A percentile compares a stretch with the other conserved stretches of the same genome.
Evolutionary conservation across 2,888 invertebrate species (phyloP).

Genomic region (Xestoiulus laeticollis): DNA sequence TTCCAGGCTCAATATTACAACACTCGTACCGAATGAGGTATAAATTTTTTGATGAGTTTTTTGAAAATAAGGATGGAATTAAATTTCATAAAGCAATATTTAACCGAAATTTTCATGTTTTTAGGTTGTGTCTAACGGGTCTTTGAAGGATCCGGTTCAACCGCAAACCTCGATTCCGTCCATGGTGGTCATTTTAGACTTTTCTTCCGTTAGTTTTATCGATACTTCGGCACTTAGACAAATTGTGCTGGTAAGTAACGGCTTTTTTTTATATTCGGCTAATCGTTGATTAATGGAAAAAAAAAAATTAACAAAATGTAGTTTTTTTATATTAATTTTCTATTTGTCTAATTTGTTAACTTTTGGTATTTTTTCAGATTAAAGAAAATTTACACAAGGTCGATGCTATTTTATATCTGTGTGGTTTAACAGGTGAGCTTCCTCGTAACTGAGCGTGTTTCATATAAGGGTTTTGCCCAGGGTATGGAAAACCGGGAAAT

Average conservation of each 20-base stretch:
- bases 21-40: conserved; percentile 44
- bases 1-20: conserved; percentile 40
- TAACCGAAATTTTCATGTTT: not conserved
- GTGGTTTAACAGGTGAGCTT: conserved; percentile 29
- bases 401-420: conserved; percentile 38
- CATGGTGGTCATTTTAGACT: conserved; percentile 47
- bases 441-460: not conserved
- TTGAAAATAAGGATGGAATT: not conserved
- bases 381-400: conserved; percentile 49
- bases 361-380: conserved; percentile 48
- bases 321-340: no score
- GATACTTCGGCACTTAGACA: conserved; percentile 42
- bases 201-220: conserved; percentile 44
- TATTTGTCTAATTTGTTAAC: no score
- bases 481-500: no score
- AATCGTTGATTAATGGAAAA: no score
- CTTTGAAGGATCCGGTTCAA: not conserved
- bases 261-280: not conserved
- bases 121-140: conserved; percentile 47
- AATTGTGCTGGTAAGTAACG: conserved; percentile 48
- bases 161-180: not conserved
- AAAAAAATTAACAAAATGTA: no score
- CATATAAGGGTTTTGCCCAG: not conserved
- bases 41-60: not conserved
- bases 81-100: not conserved